These are phyloP conservation scores for Pterostichus madidus DNA, from an alignment of 2,888 invertebrate species.

Conservation along the genomic window DNA sequence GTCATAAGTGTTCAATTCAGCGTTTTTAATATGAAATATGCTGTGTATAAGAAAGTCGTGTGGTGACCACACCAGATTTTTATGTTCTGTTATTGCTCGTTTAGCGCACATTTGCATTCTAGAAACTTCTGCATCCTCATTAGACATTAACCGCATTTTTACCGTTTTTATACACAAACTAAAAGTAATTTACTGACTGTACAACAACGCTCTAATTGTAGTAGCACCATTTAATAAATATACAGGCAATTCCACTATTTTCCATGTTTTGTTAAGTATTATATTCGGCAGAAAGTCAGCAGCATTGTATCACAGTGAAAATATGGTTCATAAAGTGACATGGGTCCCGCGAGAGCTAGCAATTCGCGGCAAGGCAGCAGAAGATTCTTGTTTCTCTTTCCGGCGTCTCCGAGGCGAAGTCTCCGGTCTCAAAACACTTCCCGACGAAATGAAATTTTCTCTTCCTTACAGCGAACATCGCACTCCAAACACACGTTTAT, in stretches of 20 bases:
- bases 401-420: neutral
- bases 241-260: constrained; percentile 4
- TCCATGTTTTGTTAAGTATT: constrained; percentile 22
- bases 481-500: constrained; percentile 31
- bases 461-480: constrained; percentile 9
- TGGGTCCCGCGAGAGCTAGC: constrained; percentile 10
- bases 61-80: no score
- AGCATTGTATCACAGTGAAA: constrained; percentile 37
- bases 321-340: constrained; percentile 53
- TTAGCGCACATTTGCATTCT: neutral
- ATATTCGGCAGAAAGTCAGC: neutral
- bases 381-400: constrained; percentile 50
- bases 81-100: neutral
- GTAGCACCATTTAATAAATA: constrained; percentile 15
- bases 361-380: neutral
- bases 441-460: constrained; percentile 32
- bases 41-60: no score
- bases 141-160: neutral
- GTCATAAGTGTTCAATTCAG: no score
- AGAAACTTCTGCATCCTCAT: neutral
- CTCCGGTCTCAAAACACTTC: constrained; percentile 6
- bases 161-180: constrained; percentile 10
- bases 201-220: constrained; percentile 3
- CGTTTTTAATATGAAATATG: no score
- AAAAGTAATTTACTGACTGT: neutral